Base-by-base conservation (phyloP, 2,888 invertebrate genomes). In the Pediacus dermestoides region DNA sequence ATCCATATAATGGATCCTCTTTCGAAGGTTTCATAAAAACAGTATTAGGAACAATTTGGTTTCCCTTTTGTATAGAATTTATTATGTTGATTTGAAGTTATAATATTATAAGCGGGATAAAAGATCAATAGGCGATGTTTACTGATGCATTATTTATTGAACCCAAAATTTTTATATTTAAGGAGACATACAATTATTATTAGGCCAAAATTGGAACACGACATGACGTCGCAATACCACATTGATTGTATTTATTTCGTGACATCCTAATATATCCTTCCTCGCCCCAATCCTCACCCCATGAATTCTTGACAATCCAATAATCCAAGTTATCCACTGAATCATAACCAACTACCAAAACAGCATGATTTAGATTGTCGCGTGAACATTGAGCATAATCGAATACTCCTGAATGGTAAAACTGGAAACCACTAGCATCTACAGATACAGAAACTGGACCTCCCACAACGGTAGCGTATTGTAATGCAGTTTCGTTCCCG, bases 381-480 rank as follows among this genome's bases (percentile, higher is more conserved):
- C 3, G 3, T 6, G 23, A 7, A n/a, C 23, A n/a, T n/a, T n/a
- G n/a, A n/a, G n/a, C n/a, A n/a, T n/a, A n/a, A n/a, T n/a, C n/a
- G n/a, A n/a, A n/a, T n/a, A 23, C 10, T 3, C 87, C 87, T 52
- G 74, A 70, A 3, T 77, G 76, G 70, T 91, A 91, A 66, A 87
- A 82, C 70, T 91, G 90, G 80, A 92, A 90, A 46, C 82, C 85
- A 21, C 82, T 81, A 39, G 92, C 92, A 73, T 93, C 91, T 61
- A 92, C 90, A 56, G 88, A 91, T 30, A 90, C 83, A 7, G 88
- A 78, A 22, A 91, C 75, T 7, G 92, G 92, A 1, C 92, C 92
- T n/a, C n/a, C n/a, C n/a, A n/a, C n/a, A 45, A 85, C 68, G 1
- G 85, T 84, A 38, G 90, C 90, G n/a, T n/a, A n/a, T n/a, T n/a